Conservation (phyloP, 2,113 vertebrate genomes). For the Seriola quinqueradiata region DNA sequence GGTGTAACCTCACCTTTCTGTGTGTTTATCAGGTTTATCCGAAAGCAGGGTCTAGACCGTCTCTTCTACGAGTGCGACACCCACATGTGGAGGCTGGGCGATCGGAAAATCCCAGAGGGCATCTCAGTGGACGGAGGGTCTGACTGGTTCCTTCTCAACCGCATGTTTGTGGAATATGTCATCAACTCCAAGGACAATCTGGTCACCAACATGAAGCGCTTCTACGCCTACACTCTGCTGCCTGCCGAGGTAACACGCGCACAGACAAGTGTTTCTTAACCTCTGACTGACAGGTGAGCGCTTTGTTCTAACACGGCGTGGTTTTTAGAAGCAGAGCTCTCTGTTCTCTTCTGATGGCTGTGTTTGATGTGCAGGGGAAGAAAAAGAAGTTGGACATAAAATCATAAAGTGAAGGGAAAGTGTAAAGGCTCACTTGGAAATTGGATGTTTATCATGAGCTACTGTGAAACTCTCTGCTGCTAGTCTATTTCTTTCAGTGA, state of each 20-base stretch:
- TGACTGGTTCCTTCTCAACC: constrained; percentile 97
- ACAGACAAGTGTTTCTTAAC: constrained; percentile 27
- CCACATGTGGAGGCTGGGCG: constrained; percentile 98
- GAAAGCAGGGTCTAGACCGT: constrained; percentile 96
- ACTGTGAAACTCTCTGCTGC: constrained; percentile 35
- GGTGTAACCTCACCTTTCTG: background rate
- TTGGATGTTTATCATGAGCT: constrained; percentile 67
- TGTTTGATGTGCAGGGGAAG: background rate
- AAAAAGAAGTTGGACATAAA: constrained; percentile 29
- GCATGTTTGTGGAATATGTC: constrained; percentile 95
- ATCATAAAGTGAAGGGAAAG: constrained; percentile 28
- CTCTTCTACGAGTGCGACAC: constrained; percentile 98
- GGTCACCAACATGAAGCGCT: constrained; percentile 96
- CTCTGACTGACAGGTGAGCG: constrained; percentile 34
- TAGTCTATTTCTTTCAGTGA: constrained; percentile 57
- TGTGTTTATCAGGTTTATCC: constrained; percentile 89
- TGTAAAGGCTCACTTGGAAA: constrained; percentile 49
- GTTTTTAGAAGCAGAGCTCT: constrained; percentile 16
- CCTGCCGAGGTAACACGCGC: constrained; percentile 91
- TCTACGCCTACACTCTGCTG: constrained; percentile 96
- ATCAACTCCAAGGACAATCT: constrained; percentile 93
- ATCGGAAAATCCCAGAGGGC: constrained; percentile 95
- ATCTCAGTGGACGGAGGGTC: constrained; percentile 95
- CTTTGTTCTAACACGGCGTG: constrained; percentile 20
- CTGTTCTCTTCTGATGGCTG: constrained; percentile 8